Conservation (phyloP, 2,797 vertebrate genomes). For the Halcyon badia region DNA sequence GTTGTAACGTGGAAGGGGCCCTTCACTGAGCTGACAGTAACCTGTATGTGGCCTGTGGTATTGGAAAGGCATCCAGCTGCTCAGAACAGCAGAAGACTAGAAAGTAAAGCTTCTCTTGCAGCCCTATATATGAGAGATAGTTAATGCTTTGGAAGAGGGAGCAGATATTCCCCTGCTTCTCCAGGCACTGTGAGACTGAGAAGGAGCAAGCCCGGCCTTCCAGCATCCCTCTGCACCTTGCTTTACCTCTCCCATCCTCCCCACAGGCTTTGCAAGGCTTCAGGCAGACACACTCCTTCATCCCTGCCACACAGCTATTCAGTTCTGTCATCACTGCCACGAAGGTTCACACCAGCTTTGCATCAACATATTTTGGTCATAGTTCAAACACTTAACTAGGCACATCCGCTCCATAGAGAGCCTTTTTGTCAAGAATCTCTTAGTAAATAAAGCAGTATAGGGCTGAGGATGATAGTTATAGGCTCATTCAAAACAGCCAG, state of each 20-base stretch:
- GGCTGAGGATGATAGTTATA: not conserved
- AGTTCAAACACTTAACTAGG: not conserved
- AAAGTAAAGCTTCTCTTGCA: not conserved
- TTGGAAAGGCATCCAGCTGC: not conserved
- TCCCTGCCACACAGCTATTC: accelerated
- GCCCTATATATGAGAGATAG: not conserved
- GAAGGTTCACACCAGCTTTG: not conserved
- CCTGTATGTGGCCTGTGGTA: not conserved
- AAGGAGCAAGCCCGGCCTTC: not conserved
- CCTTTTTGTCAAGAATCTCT: not conserved
- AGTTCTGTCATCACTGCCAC: not conserved
- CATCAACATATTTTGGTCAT: too few species aligned
- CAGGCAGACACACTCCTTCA: not conserved
- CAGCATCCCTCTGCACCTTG: not conserved
- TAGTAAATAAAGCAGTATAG: not conserved
- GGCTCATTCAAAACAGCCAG: not conserved
- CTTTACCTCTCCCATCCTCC: accelerated
- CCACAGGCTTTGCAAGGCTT: not conserved
- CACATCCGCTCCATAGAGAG: not conserved
- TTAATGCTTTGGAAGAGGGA: not conserved
- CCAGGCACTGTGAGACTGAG: accelerated
- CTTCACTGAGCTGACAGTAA: not conserved
- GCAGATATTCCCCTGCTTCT: not conserved
- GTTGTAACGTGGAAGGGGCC: not conserved
- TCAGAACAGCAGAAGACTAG: not conserved